A percentile compares a stretch with the other conserved stretches of the same genome.
These are phyloP conservation scores for Megaleporinus macrocephalus DNA, from an alignment of 2,113 vertebrate genomes.

Conservation along the genomic window DNA sequence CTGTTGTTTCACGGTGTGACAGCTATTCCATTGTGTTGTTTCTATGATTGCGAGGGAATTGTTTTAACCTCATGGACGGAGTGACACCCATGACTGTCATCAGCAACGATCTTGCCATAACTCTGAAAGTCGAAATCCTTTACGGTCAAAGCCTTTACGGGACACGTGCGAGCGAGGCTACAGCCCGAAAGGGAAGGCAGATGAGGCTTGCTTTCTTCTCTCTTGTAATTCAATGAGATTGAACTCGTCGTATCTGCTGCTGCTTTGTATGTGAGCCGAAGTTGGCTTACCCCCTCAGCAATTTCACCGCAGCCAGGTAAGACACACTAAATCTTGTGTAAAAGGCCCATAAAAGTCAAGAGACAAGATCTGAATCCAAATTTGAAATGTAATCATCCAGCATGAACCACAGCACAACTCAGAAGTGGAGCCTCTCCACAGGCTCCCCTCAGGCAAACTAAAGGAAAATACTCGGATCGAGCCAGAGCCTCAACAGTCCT, in stretches of 20 bases:
- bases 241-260: constrained; percentile 12
- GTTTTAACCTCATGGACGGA: constrained; percentile 51
- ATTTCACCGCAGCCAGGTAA: constrained; percentile 41
- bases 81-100: constrained; percentile 37
- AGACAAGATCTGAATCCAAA: constrained; percentile 56
- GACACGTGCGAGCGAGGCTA: constrained; percentile 11
- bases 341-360: constrained; percentile 52
- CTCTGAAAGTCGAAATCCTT: constrained; percentile 25
- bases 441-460: constrained; percentile 54
- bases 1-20: constrained; percentile 51
- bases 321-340: constrained; percentile 53
- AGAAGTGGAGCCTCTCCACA: constrained; percentile 49
- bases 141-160: constrained; percentile 8
- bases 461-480: constrained; percentile 40
- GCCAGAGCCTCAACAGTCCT: constrained; percentile 37
- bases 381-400: constrained; percentile 56
- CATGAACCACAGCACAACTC: constrained; percentile 48
- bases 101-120: constrained; percentile 41
- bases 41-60: constrained; percentile 54
- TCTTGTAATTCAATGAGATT: constrained; percentile 23
- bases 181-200: constrained; percentile 7
- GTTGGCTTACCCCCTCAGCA: constrained; percentile 32
- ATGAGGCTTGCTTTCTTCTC: background rate
- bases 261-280: constrained; percentile 36
- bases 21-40: constrained; percentile 55